A percentile compares a stretch with the other conserved stretches of the same genome.
These are phyloP conservation scores for Agelaius tricolor DNA, from an alignment of 2,113 vertebrate species.

Conservation along the genomic window DNA sequence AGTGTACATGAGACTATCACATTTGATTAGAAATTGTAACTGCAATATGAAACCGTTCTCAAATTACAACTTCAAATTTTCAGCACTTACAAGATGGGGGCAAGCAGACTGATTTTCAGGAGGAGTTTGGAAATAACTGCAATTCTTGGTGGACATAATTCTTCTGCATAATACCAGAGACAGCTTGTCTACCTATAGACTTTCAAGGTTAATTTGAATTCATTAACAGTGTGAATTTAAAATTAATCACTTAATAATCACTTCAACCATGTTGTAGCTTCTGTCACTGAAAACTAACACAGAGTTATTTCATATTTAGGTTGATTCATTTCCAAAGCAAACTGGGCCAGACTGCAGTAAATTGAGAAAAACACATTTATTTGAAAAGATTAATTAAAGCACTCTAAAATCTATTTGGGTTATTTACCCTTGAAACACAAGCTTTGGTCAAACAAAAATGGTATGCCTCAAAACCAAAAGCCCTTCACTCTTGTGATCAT, in stretches of 20 bases:
- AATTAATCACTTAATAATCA: not conserved
- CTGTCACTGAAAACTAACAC: not conserved
- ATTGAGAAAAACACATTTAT: not conserved
- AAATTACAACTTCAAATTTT: not conserved
- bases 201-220: conserved; percentile 14
- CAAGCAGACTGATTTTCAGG: not conserved
- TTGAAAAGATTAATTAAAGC: conserved; percentile 16
- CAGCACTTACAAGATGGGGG: not conserved
- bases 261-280: not conserved
- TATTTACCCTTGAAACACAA: not conserved
- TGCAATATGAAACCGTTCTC: not conserved
- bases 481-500: not conserved
- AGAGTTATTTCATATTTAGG: conserved; percentile 8
- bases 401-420: not conserved
- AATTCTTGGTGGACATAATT: not conserved
- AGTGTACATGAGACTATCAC: not conserved
- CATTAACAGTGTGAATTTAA: not conserved
- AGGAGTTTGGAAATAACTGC: not conserved
- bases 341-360: not conserved
- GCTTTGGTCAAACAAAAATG: not conserved
- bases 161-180: not conserved
- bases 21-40: not conserved
- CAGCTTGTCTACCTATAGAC: not conserved
- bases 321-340: not conserved
- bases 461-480: not conserved